Conservation (phyloP, 2,888 invertebrate genomes). For the Melieria omissa region DNA sequence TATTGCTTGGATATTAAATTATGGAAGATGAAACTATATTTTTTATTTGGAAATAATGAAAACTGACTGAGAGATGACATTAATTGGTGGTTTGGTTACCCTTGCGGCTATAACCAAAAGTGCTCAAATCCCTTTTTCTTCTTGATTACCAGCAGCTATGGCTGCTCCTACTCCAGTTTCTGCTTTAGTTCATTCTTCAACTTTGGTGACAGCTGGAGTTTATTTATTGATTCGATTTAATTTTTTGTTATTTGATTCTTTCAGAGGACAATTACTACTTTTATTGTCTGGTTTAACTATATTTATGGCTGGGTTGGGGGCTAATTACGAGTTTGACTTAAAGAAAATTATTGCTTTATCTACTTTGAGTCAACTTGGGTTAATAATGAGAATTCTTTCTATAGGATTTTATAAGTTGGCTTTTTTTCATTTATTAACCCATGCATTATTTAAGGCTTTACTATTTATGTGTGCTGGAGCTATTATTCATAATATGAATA, state of each 20-base stretch:
- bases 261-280: conserved; percentile 69
- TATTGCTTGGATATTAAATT: conserved; percentile 71
- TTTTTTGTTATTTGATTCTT: conserved; percentile 66
- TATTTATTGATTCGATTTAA: conserved; percentile 80
- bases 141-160: conserved; percentile 76
- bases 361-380: no score
- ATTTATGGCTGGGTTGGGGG: conserved; percentile 72
- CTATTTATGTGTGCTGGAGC: no score
- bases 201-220: conserved; percentile 64
- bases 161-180: conserved; percentile 69
- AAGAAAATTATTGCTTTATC: conserved; percentile 85
- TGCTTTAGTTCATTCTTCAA: conserved; percentile 82
- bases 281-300: conserved; percentile 72
- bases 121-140: conserved; percentile 84
- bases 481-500: no score
- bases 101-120: conserved; percentile 75
- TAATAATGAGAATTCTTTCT: conserved; percentile 47
- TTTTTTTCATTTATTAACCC: conserved; percentile 79
- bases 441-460: conserved; percentile 66
- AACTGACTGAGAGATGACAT: conserved; percentile 66
- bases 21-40: conserved; percentile 70
- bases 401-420: conserved; percentile 70
- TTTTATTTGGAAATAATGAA: conserved; percentile 62
- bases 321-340: conserved; percentile 75
- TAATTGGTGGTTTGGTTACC: conserved; percentile 60